Percentiles rank a stretch among this genome's conserved stretches.
phyloP scores from a whole-genome alignment of 2,113 vertebrate genomes.

The Romanogobio albipinnatus region DNA sequence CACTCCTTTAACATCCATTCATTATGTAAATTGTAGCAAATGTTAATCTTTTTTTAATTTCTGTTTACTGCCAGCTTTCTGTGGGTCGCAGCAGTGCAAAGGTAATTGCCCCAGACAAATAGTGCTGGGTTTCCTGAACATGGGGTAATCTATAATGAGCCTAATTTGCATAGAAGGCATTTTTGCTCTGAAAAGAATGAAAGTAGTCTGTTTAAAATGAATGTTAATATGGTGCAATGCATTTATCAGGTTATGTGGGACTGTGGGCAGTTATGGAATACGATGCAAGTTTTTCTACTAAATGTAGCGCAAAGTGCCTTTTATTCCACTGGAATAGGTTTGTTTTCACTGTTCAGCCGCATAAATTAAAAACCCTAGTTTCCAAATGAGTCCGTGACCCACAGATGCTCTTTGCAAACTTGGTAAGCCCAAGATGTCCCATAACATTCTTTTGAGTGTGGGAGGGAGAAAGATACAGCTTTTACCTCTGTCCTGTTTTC shows the following conservation, averaged over 20 bases:
- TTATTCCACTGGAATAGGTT: not conserved
- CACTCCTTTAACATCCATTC: not conserved
- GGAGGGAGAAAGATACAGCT: not conserved
- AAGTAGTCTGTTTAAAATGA: too few species aligned
- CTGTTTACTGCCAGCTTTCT: not conserved
- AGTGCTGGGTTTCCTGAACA: not conserved
- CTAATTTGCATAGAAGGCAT: not conserved
- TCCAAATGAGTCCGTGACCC: not conserved
- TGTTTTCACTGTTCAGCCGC: not conserved
- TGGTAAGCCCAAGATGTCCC: not conserved
- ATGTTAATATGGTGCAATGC: too few species aligned
- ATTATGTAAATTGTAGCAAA: not conserved
- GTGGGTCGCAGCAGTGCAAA: not conserved
- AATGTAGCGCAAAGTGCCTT: not conserved
- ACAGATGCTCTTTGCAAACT: conserved; percentile 9
- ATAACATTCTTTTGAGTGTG: not conserved
- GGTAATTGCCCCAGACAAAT: not conserved
- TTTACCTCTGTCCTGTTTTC: conserved; percentile 26
- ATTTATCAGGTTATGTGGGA: not conserved
- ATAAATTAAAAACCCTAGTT: not conserved
- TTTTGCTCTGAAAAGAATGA: not conserved
- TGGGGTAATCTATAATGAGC: not conserved
- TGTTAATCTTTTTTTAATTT: not conserved
- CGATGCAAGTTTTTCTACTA: not conserved
- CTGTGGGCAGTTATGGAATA: not conserved